Evolutionary conservation across 2,888 invertebrate species (phyloP).

Genomic region (Biston stratarius): DNA sequence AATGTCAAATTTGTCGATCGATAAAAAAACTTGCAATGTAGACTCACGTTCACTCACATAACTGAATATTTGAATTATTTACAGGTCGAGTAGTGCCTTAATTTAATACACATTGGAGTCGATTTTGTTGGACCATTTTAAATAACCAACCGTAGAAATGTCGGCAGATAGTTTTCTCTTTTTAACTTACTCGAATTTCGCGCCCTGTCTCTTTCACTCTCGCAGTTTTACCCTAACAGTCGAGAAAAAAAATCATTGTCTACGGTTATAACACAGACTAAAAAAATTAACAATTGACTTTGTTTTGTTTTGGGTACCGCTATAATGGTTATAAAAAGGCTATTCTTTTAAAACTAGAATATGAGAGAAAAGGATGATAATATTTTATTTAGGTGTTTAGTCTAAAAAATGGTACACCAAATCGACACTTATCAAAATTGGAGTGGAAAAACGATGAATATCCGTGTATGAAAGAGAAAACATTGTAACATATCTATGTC

Average conservation of each 20-base stretch:
- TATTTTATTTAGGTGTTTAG: not conserved
- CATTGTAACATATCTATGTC: conserved; percentile 13
- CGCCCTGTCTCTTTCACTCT: not conserved
- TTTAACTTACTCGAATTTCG: not conserved
- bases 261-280: not conserved
- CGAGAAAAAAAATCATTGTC: not conserved
- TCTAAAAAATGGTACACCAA: conserved; percentile 5
- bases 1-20: too few relatives aligned
- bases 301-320: not conserved
- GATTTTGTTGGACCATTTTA: not conserved
- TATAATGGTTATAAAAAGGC: not conserved
- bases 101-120: not conserved
- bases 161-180: not conserved
- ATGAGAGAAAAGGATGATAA: not conserved
- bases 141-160: too few relatives aligned
- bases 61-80: conserved; percentile 12
- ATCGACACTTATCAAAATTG: conserved; percentile 14
- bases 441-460: conserved; percentile 11
- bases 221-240: not conserved
- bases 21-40: not conserved
- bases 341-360: not conserved
- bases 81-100: conserved; percentile 9
- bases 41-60: conserved; percentile 2
- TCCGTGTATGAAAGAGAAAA: conserved; percentile 13
- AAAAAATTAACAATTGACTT: not conserved